Conservation (phyloP, 2,113 vertebrate species). For the Petrocephalus zakoni region DNA sequence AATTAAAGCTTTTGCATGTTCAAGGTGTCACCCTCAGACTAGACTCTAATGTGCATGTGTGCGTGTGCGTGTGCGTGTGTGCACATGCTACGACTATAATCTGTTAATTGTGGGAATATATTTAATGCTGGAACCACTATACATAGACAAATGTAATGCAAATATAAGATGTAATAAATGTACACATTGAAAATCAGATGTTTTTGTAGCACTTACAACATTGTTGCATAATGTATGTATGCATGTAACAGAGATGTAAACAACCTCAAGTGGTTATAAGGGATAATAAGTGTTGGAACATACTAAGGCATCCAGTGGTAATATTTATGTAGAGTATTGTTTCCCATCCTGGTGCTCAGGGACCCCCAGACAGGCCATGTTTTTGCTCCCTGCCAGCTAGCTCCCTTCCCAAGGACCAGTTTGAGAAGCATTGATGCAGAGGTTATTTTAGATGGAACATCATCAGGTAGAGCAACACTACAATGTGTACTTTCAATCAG, state of each 20-base stretch:
- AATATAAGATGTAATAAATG: background rate
- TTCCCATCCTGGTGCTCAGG: background rate
- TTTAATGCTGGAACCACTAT: background rate
- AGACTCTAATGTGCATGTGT: constrained; percentile 6
- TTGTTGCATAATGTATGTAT: background rate
- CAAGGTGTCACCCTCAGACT: constrained; percentile 26
- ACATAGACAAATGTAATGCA: background rate
- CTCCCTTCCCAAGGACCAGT: background rate
- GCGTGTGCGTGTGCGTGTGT: background rate
- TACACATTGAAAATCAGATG: background rate
- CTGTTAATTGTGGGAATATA: background rate
- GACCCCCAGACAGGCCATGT: background rate
- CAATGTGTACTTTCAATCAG: background rate
- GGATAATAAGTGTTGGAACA: background rate
- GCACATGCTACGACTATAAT: background rate
- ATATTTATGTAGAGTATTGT: background rate
- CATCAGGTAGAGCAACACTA: background rate
- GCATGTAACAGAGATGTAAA: background rate
- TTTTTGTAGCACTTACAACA: background rate
- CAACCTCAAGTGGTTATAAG: background rate
- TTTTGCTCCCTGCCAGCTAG: background rate
- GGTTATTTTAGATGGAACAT: background rate
- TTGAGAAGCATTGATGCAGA: background rate
- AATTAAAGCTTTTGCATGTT: constrained; percentile 43
- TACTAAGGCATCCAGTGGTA: background rate